Base-by-base conservation (phyloP, 2,888 invertebrate genomes). In the Capitulum mitella region DNA sequence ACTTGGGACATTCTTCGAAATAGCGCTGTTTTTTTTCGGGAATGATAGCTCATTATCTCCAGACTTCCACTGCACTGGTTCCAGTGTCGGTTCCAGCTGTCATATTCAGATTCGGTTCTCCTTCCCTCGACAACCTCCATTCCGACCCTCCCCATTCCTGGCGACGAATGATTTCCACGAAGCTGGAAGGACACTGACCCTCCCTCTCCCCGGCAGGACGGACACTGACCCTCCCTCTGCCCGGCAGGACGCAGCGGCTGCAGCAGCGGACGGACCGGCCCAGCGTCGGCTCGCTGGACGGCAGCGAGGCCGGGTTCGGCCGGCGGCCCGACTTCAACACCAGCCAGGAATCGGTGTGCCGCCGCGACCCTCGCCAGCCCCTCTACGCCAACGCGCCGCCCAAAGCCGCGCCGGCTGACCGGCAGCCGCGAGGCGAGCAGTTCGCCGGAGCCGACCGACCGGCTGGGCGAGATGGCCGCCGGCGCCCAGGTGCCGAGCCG, bases 321-420 rank as follows among this genome's bases (percentile, higher is more conserved):
- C 86, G 86, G 19, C 85, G 70, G 78, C 64, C 54, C 32, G 80
- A 8, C 82, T 80, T 79, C 83, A 82, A 78, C 82, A 78, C 34
- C 58, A 14, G 76, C 58, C 14, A 80, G 77, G 70, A 82, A 80
- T 40, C 80, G 79, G 32, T 80, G 80, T 14, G 79, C 78, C 37
- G 79, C 78, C 79, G n/a, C 76, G 81, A 80, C 32, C 64, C 79
- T 80, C 87, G 87, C 10, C 92, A 92, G 83, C 93, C 94, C 0
- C 89, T 94, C 1, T 95, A 95, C 84, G 94, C 93, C 0, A 95
- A 95, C 86, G 94, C 95, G 5, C 94, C 94, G 22, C 94, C 95
- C 0, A 95, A n/a, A 95, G 85, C 94, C 95, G 0, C 88, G 93
- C 84, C 89, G 94, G 78, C 89, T 93, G 54, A 92, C 91, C 81